Evolutionary conservation across 1,140 invertebrate species (phyloP).

Genomic region (Chrysomallon squamiferum): DNA sequence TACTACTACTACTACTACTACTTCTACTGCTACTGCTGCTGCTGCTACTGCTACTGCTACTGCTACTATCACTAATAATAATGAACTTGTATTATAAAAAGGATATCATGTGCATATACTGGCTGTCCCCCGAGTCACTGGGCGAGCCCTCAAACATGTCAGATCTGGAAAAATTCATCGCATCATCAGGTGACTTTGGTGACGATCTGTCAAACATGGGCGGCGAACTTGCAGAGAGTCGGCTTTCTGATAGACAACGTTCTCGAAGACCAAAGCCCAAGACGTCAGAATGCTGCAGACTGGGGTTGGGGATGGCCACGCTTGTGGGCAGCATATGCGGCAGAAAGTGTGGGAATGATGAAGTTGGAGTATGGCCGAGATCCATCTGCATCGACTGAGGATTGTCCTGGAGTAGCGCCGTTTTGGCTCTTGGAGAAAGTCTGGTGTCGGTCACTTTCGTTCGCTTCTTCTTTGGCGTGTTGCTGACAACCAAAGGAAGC

Average conservation of each 20-base stretch:
- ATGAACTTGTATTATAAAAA: too few species aligned
- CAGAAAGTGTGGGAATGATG: conserved; percentile 39
- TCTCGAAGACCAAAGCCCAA: conserved; percentile 74
- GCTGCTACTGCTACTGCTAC: too few species aligned
- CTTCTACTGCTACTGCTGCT: too few species aligned
- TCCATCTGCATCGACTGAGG: conserved; percentile 32
- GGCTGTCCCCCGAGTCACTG: conserved; percentile 33
- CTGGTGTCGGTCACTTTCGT: conserved; percentile 96
- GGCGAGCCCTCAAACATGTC: conserved; percentile 38
- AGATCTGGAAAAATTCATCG: conserved; percentile 30
- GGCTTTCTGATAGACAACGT: conserved; percentile 62
- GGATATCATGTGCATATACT: conserved; percentile 63
- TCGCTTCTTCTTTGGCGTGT: conserved; percentile 89
- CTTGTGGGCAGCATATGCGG: conserved; percentile 86
- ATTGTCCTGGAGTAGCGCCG: conserved; percentile 57
- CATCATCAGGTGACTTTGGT: conserved; percentile 44
- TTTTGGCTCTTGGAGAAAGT: conserved; percentile 76
- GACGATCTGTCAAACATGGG: conserved; percentile 39
- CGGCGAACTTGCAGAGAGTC: conserved; percentile 40
- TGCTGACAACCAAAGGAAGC: conserved; percentile 85
- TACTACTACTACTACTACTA: too few species aligned
- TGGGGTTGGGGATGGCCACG: conserved; percentile 95
- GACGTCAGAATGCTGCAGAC: conserved; percentile 91
- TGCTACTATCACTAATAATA: background rate
- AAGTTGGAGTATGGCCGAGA: conserved; percentile 20